These are phyloP conservation scores for Strix uralensis DNA, from an alignment of 2,113 vertebrate species.

Conservation along the genomic window DNA sequence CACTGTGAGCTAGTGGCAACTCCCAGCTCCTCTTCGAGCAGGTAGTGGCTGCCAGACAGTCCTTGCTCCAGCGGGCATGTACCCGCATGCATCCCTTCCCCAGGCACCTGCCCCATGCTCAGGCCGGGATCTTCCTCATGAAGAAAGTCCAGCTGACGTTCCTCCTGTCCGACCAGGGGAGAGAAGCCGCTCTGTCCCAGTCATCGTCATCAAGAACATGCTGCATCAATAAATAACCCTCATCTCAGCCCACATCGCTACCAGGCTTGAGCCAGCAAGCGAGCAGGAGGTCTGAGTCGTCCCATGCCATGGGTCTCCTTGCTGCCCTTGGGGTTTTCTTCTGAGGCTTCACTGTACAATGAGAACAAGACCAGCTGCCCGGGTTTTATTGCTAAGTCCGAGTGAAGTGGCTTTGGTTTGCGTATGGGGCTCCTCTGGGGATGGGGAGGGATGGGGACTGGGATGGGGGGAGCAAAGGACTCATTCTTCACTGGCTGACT, in stretches of 20 bases:
- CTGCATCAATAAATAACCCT: constrained; percentile 68
- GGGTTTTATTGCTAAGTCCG: not conserved
- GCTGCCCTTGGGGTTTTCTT: not conserved
- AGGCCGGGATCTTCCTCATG: fast-evolving
- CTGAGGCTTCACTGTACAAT: constrained; percentile 61
- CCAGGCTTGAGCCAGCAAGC: not conserved
- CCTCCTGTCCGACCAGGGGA: fast-evolving
- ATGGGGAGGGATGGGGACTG: not conserved
- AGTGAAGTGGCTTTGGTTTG: constrained; percentile 56
- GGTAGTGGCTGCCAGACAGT: not conserved
- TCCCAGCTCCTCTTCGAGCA: not conserved
- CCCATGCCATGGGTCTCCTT: not conserved
- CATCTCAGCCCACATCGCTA: not conserved
- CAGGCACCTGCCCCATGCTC: fast-evolving
- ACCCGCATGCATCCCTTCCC: not conserved
- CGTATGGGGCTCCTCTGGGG: not conserved
- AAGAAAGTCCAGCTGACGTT: not conserved
- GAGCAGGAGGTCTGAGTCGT: not conserved
- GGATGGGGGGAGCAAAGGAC: not conserved
- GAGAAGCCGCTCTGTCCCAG: not conserved
- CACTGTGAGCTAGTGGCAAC: not conserved
- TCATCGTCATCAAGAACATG: constrained; percentile 1
- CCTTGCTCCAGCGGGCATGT: not conserved
- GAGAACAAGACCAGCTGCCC: constrained; percentile 21
- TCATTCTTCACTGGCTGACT: constrained; percentile 74